Base-by-base conservation (phyloP, 2,113 vertebrate species). In the Anthoscopus minutus region DNA sequence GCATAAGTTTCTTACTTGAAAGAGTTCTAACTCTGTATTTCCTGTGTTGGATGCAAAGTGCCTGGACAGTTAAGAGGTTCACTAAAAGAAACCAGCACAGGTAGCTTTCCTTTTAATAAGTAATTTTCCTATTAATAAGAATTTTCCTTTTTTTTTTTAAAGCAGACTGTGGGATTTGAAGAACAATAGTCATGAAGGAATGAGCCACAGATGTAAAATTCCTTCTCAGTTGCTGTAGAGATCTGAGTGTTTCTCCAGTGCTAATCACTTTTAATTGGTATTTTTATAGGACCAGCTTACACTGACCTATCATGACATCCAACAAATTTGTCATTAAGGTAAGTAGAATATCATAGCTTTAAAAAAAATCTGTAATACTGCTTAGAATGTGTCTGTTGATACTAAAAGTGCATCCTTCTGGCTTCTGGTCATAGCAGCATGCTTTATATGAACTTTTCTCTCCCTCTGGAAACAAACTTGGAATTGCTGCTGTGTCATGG, bases 281-380 rank as follows among this genome's bases (percentile, higher is more conserved):
- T 90, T 47, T 95, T 96, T 92, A 35, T 91, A 97, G 97, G 94
- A 81, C 42, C 79, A 15, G 70, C 40, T 93, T 83, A 44, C 12
- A 47, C 27, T 88, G 93, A 96, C 50, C 74, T 82, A 18, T 70
- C 37, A 98, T 98, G 97, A 65, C 94, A 24, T 98, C 97, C 70
- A 97, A 97, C 90, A 98, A 98, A 92, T 97, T 98, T 95, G 95
- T 96, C 88, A 91, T 98, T 96, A 98, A 98, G 96, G 97, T 98
- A 97, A 98, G 97, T 28, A 57, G 44, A 82, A 88, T 66, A 33
- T 50, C 30, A 77, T 28, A 72, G 15, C 30, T 88, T 91, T 8
- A 64, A 72, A 65, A 38, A 44, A 35, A 11, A 12, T 44, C 7
- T 67, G 1, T 57, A 40, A 17, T 56, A 37, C 15, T 47, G 2